Evolutionary conservation across 2,888 invertebrate genomes (phyloP), one percentile per base, ranked within the genome.

Genomic region (Ophion ellenae): DNA sequence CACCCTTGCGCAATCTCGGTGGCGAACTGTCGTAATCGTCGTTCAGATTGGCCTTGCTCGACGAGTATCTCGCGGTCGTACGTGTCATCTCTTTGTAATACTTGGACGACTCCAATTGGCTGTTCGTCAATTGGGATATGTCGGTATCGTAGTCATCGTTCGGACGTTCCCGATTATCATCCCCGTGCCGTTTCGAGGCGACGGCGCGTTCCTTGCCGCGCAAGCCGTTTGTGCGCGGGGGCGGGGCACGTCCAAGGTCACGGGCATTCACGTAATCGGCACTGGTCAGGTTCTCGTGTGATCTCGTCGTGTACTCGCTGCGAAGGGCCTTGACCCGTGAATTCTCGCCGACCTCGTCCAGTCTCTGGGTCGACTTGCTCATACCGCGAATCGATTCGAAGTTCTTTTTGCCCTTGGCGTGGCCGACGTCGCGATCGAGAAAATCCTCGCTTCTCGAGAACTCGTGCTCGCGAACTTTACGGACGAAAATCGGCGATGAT

Each of bases 101-200:
- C 83, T 92, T 92, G 32, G 87, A 88, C 2, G 92, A 92, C 32
- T 93, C 93, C 4, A 93, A 79, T 59, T 93, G 93, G 59, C 93
- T 93, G 87, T 91, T 93, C 2, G 93, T 93, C 84, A 93, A 86
- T 77, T 94, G 93, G 2, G 93, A 94, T 69, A 93, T 93, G 63
- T 93, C 94, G n/a, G 93, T 94, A 81, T 94, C 93, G 87, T 93
- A 94, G 32, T 93, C 94, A 86, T 94, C 93, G 81, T 92, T 92
- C 0, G 92, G 91, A 4, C 91, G 91, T 57, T 93, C 93, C 17
- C 91, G 88, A 3, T 92, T 86, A 53, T 92, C 91, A 45, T 92
- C 91, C 53, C 93, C 78, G 36, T 91, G 91, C 17, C 89, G 88
- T 45, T 92, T 91, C 10, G 89, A 70, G 74, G 92, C 90, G 4